Conservation (phyloP, 2,113 vertebrate species). For the Tyrannus savana region DNA sequence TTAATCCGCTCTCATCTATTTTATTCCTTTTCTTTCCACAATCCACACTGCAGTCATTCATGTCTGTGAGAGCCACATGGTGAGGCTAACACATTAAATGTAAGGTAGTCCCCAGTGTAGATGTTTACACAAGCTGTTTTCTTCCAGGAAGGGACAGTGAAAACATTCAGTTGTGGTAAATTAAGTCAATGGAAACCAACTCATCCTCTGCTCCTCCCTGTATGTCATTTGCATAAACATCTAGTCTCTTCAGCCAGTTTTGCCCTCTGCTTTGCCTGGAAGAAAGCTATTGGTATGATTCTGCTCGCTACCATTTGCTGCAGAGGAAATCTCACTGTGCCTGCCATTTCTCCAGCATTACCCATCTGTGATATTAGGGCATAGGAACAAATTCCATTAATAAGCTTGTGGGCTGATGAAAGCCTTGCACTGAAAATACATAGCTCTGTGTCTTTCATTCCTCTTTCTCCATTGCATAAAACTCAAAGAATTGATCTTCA, state of each 20-base stretch:
- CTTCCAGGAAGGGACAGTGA: not conserved
- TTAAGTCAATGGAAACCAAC: not conserved
- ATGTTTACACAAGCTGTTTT: not conserved
- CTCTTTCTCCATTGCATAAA: not conserved
- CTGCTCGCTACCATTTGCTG: not conserved
- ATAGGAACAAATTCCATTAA: not conserved
- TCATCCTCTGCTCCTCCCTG: not conserved
- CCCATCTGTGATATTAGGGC: not conserved
- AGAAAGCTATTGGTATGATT: not conserved
- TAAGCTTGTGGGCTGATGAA: not conserved
- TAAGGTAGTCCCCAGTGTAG: not conserved
- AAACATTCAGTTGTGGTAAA: not conserved
- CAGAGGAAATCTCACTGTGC: not conserved
- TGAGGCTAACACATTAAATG: not conserved
- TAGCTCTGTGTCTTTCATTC: not conserved
- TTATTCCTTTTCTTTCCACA: not conserved
- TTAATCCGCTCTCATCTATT: not conserved
- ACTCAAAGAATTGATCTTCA: constrained; percentile 3
- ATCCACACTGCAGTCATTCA: not conserved
- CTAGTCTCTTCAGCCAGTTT: not conserved
- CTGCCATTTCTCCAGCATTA: not conserved
- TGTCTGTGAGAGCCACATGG: not conserved
- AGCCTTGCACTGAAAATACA: not conserved
- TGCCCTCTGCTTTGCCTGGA: not conserved
- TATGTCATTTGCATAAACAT: not conserved